These are phyloP conservation scores for Chroicocephalus ridibundus DNA, from an alignment of 2,113 vertebrate species.

Conservation along the genomic window DNA sequence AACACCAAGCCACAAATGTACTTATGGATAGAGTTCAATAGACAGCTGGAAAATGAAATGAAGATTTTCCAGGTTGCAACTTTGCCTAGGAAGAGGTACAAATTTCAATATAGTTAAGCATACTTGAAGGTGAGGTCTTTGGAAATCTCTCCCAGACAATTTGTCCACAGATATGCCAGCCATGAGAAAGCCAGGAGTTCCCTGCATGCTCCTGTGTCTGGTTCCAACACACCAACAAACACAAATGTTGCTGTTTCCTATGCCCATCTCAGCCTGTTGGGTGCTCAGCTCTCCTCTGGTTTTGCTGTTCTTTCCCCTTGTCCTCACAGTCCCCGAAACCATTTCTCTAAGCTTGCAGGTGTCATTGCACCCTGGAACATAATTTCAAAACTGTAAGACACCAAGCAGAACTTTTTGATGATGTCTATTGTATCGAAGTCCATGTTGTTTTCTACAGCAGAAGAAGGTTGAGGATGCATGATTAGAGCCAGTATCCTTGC, in stretches of 20 bases:
- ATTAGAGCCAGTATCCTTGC: neutral
- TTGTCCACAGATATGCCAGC: accelerated
- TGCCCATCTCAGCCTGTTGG: neutral
- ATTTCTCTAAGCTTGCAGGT: neutral
- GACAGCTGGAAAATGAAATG: neutral
- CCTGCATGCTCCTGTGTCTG: accelerated
- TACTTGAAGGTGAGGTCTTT: neutral
- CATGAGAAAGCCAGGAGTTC: neutral
- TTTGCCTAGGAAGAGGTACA: neutral
- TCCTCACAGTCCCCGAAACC: neutral
- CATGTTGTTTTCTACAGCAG: neutral
- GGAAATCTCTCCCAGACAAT: neutral
- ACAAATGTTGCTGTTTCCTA: neutral
- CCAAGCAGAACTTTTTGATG: neutral
- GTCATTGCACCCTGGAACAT: too few species aligned
- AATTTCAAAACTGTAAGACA: neutral
- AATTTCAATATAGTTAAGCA: neutral
- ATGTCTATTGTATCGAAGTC: neutral
- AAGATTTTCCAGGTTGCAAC: neutral
- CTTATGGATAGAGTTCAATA: neutral
- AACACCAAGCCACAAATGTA: neutral
- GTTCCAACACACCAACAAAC: neutral
- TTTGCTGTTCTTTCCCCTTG: neutral
- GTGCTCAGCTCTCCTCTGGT: accelerated
- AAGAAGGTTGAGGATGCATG: neutral